Evolutionary conservation across 2,113 vertebrate species (phyloP).

Genomic region (Condylura cristata): DNA sequence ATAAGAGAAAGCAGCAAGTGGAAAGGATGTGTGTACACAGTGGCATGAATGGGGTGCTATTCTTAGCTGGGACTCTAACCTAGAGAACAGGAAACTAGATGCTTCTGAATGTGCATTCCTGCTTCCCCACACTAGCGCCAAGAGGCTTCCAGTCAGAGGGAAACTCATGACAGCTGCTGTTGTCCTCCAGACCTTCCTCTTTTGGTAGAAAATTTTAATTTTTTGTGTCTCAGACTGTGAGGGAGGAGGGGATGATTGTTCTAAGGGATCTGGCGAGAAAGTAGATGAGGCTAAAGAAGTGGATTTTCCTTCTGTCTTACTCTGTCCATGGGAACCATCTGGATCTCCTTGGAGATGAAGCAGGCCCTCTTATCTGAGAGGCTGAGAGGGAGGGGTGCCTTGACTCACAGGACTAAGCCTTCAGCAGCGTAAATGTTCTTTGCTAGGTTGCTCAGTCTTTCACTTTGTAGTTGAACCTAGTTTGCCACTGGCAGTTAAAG

Average conservation of each 20-base stretch:
- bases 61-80: constrained; percentile 57
- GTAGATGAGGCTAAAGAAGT: background rate
- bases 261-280: constrained; percentile 20
- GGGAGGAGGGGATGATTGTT: background rate
- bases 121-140: background rate
- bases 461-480: background rate
- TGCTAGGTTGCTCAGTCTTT: constrained; percentile 33
- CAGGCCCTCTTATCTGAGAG: background rate
- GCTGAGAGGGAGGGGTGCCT: background rate
- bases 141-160: constrained; percentile 58
- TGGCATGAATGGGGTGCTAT: constrained; percentile 62
- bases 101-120: constrained; percentile 51
- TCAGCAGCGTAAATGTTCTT: background rate
- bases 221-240: background rate
- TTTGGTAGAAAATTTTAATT: constrained; percentile 42
- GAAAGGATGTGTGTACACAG: constrained; percentile 52
- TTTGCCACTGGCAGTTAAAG: constrained; percentile 46
- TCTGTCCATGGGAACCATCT: background rate
- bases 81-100: constrained; percentile 64
- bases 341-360: background rate
- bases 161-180: constrained; percentile 59
- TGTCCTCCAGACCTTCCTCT: constrained; percentile 68
- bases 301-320: background rate
- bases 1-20: constrained; percentile 48
- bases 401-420: background rate